Evolutionary conservation across 2,113 vertebrate genomes (phyloP).

Genomic region (Chionomys nivalis): DNA sequence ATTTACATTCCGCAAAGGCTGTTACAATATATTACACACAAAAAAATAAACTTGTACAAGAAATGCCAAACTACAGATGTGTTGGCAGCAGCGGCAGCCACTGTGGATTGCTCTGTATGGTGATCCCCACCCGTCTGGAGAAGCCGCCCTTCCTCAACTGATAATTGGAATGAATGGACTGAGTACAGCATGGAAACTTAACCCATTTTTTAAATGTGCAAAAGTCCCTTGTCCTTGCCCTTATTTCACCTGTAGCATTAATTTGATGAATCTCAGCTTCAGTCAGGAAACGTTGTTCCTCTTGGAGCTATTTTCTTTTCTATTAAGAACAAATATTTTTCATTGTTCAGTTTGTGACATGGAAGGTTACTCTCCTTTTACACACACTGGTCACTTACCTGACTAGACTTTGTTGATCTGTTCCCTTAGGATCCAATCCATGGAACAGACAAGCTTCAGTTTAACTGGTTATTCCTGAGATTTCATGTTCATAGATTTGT

Average conservation of each 20-base stretch:
- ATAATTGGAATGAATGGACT: not conserved
- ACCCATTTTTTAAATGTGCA: not conserved
- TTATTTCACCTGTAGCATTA: not conserved
- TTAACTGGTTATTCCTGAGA: not conserved
- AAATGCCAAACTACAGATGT: slow-evolving; percentile 37
- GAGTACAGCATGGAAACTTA: not conserved
- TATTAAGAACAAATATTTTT: not conserved
- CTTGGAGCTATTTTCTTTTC: not conserved
- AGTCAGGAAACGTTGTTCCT: not conserved
- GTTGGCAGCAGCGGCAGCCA: not conserved
- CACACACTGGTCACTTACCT: not conserved
- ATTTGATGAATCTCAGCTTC: not conserved
- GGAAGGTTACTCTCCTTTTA: not conserved
- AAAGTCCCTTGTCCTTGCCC: not conserved
- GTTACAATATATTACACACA: not conserved
- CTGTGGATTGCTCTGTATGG: rapidly evolving
- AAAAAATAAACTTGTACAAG: slow-evolving; percentile 44
- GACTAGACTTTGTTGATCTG: not conserved
- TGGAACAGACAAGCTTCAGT: not conserved
- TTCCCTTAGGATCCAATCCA: not conserved
- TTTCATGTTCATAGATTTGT: not conserved
- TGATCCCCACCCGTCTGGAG: not conserved
- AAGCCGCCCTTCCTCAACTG: not conserved
- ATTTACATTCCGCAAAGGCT: slow-evolving; percentile 66
- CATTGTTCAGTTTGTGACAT: not conserved